These are phyloP conservation scores for Limnephilus rhombicus DNA, from an alignment of 2,888 invertebrate genomes.

Conservation along the genomic window DNA sequence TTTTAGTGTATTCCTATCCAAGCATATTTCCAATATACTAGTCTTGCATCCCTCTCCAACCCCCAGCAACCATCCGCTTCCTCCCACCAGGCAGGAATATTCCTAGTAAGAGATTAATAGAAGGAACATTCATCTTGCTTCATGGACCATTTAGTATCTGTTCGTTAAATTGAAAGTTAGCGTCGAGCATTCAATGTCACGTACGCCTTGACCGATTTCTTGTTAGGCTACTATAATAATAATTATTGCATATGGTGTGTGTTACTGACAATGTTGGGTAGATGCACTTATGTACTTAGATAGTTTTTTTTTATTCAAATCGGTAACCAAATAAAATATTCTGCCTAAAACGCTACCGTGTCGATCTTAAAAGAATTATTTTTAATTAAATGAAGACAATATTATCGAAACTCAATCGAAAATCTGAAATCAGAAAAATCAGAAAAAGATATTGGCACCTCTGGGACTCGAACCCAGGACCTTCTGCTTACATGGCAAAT, in stretches of 20 bases:
- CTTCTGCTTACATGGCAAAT: no score
- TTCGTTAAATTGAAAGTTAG: slow-evolving; percentile 38
- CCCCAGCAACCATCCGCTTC: background rate
- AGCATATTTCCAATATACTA: background rate
- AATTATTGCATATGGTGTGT: background rate
- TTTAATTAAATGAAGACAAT: no score
- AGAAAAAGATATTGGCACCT: no score
- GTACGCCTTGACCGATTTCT: background rate
- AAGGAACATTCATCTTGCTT: slow-evolving; percentile 44
- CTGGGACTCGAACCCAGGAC: no score
- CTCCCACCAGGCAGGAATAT: slow-evolving; percentile 25
- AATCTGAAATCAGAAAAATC: no score
- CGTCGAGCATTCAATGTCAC: background rate
- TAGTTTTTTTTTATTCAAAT: no score
- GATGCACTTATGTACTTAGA: background rate
- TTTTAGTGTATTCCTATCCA: background rate
- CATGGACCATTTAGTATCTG: slow-evolving; percentile 35
- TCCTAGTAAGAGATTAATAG: slow-evolving; percentile 51
- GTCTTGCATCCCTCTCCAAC: slow-evolving; percentile 21
- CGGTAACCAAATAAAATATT: no score
- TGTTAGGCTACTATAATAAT: background rate
- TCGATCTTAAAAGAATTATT: no score
- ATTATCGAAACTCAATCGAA: no score
- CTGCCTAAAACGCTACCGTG: no score
- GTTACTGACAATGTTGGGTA: background rate